Conservation (phyloP, 2,797 vertebrate species). For the Girardinus metallicus region DNA sequence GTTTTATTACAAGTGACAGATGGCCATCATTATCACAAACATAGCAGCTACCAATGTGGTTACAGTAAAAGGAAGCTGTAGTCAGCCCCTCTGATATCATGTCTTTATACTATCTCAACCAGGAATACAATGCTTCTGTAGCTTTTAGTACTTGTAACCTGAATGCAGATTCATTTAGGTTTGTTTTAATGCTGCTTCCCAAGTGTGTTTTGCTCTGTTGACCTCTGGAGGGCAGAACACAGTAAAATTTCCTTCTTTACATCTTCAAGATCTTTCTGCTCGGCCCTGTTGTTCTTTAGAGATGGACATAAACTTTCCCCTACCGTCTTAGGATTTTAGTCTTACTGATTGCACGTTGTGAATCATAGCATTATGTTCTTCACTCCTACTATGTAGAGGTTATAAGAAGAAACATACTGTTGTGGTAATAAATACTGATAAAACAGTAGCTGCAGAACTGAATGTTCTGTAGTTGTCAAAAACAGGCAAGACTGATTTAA, state of each 20-base stretch:
- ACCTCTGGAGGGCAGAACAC: constrained; percentile 44
- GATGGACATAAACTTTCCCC: neutral
- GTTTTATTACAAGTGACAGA: neutral
- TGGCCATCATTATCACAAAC: neutral
- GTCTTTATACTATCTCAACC: neutral
- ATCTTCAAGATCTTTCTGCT: neutral
- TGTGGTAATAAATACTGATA: neutral
- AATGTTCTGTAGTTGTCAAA: neutral
- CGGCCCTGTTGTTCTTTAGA: neutral
- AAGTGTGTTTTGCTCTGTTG: constrained; percentile 6
- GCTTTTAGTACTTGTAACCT: neutral
- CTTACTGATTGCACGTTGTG: neutral
- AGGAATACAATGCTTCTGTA: neutral
- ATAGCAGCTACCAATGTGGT: neutral
- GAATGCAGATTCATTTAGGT: neutral
- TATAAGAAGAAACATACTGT: neutral
- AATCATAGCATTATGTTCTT: neutral
- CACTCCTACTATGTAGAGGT: neutral
- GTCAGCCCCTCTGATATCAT: neutral
- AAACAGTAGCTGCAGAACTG: neutral
- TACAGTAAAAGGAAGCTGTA: neutral
- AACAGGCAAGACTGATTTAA: neutral
- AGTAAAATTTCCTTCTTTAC: neutral
- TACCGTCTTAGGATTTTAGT: fast-evolving
- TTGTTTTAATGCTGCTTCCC: neutral